Evolutionary conservation across 2,797 vertebrate genomes (phyloP).

Genomic region (Argya squamiceps): DNA sequence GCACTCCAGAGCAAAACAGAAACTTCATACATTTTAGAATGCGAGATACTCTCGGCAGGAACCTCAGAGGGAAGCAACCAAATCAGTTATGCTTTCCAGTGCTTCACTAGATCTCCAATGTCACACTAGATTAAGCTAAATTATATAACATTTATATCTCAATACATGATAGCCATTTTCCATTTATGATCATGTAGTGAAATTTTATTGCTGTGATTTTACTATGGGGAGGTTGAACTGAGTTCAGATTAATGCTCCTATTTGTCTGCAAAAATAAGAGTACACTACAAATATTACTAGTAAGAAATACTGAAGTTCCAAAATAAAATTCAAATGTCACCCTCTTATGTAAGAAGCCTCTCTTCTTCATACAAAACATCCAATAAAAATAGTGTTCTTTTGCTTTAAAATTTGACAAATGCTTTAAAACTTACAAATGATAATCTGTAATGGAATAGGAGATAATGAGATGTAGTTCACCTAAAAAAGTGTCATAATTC

Average conservation of each 20-base stretch:
- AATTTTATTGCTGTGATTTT: background rate
- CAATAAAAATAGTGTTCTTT: background rate
- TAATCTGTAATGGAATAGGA: background rate
- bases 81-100: background rate
- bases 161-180: background rate
- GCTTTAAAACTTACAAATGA: background rate
- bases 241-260: background rate
- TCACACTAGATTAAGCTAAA: background rate
- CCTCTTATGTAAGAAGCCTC: background rate
- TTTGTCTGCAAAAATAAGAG: background rate
- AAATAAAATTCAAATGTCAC: background rate
- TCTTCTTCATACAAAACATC: background rate
- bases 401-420: background rate
- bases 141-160: background rate
- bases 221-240: background rate
- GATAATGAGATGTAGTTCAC: background rate
- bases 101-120: background rate
- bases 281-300: background rate
- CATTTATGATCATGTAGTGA: background rate
- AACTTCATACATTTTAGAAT: background rate
- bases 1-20: background rate
- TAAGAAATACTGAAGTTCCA: background rate
- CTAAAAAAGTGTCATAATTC: background rate
- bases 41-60: background rate
- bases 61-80: background rate